These are phyloP conservation scores for Castor canadensis DNA, from an alignment of 2,113 vertebrate species.

Conservation along the genomic window DNA sequence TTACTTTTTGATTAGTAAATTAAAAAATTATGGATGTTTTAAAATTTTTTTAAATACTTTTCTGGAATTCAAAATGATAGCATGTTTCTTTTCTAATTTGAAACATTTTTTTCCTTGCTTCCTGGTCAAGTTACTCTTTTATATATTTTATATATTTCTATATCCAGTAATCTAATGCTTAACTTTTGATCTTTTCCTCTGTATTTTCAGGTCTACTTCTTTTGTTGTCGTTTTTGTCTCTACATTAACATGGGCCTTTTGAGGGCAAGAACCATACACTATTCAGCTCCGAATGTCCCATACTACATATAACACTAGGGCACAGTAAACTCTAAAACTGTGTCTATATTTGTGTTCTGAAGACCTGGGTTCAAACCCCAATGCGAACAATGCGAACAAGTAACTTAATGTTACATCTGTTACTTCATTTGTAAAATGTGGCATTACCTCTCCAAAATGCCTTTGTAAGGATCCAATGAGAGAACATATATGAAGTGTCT, in stretches of 20 bases:
- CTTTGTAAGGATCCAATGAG: not conserved
- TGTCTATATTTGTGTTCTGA: not conserved
- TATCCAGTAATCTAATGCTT: not conserved
- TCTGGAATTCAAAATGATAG: not conserved
- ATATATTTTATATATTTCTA: not conserved
- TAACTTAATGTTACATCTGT: not conserved
- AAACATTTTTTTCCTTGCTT: not conserved
- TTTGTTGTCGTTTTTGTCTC: not conserved
- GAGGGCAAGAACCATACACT: not conserved
- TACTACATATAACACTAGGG: not conserved
- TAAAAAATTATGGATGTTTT: not conserved
- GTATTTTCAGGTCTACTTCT: not conserved
- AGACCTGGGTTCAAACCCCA: not conserved
- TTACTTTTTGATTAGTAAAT: not conserved
- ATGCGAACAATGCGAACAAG: not conserved
- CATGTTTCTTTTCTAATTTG: conserved; percentile 26
- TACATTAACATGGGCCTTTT: not conserved
- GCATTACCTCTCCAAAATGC: not conserved
- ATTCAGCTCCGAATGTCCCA: not conserved
- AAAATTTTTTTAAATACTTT: conserved; percentile 37
- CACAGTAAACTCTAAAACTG: not conserved
- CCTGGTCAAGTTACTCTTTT: not conserved
- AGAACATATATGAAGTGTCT: not conserved
- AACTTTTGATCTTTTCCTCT: not conserved
- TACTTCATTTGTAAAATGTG: conserved; percentile 5